Base-by-base conservation (phyloP, 2,113 vertebrate genomes). In the Brachirus orientalis region DNA sequence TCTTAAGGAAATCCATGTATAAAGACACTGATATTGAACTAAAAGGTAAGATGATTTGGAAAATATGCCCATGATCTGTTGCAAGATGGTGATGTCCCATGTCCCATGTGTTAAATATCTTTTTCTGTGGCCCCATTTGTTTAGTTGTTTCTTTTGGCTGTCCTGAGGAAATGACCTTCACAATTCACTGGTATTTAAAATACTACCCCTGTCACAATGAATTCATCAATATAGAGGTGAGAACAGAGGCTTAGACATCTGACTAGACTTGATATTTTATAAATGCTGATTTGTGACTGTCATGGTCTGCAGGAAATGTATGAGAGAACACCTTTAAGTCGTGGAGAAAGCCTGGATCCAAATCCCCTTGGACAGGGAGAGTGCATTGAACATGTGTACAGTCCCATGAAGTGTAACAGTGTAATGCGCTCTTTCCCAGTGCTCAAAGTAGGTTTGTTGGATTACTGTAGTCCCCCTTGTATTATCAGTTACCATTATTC, bases 1-100 rank as follows among this genome's bases (percentile, higher is more conserved):
- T 94, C 62, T 87, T 96, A 75, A 92, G 64, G 53, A 96, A 96
- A 84, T 94, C 93, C 44, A 93, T 96, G 94, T 96, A 93, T 83
- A 94, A 89, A 77, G 86, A 88, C 66, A 96, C 95, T 33, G 91
- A 95, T 22, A 91, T 96, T 80, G 79, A 89, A 56, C 47, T 96
- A 68, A 92, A 92, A 91, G 90, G 95, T 96, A 89, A 90, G 90
- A 69, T 8, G 12, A 19, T 18, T 8, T 16, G 0, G 0, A 51
- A 33, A 53, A 46, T 36, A 0, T 33, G 19, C 16, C 48, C 1
- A 8, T 35, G 16, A 17, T 7, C 5, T 36, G 0, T 57, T 6
- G 17, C 16, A 8, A 8, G 10, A 59, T 8, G 5, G 4, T 1
- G 40, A 22, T 36, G 14, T 44, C n/a, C 8, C 0, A 22, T 36